Base-by-base conservation (phyloP, 2,113 vertebrate genomes). In the Pterophyllum scalare region DNA sequence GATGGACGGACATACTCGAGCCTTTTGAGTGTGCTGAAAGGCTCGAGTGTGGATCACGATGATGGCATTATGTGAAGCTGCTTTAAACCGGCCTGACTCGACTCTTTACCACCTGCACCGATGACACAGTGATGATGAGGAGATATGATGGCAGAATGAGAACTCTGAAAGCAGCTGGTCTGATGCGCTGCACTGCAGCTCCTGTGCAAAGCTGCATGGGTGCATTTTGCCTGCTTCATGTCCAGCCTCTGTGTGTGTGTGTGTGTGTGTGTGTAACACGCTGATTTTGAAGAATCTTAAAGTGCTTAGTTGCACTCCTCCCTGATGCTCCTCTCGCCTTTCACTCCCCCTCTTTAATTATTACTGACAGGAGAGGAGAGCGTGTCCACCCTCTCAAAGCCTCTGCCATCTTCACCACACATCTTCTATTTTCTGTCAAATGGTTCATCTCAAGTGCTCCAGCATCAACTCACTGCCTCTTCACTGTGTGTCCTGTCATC, bases 321-420 rank as follows among this genome's bases (percentile, higher is more conserved):
- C 56, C 59, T 54, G 57, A 31, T 78, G 81, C 62, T 87, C 75
- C 82, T 89, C 75, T 88, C 81, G 72, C 83, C 75, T 91, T 92
- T 89, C 86, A 84, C 75, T 59, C 56, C 65, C 80, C 64, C 59
- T 17, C 79, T 89, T 94, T 90, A 94, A 94, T 94, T 88, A 93
- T 88, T 88, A 82, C 87, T 90, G 86, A 93, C 86, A 84, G 86
- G 85, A 72, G 82, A 83, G 79, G 49, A 31, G 59, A 19, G 74
- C 0, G 9, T 10, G 77, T 58, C 65, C 74, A 24, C 54, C 59
- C 20, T 52, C 70, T 49, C 6, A 62, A 24, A 54, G 26, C 46
- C 4, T 28, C 61, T 74, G 24, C 43, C 19, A 24, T 59, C n/a
- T 24, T 17, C 9, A 0, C 43, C 31, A 28, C 17, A 33, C 20